Evolutionary conservation across 30 jellyfish, hydroid and myxozoan species (phyloP).

Genomic region (Cassiopea xamachana): DNA sequence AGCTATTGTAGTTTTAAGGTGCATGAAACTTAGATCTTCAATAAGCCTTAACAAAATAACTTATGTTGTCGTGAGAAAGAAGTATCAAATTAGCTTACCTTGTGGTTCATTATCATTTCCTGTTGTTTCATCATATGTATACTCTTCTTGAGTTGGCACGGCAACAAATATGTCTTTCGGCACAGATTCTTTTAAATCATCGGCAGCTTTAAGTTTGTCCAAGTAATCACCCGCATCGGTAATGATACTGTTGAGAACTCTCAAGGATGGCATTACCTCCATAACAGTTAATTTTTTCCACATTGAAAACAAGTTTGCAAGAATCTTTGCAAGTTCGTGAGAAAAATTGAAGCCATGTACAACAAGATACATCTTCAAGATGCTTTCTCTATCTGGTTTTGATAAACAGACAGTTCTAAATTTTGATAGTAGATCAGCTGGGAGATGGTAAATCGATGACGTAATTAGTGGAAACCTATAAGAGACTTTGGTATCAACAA

Average conservation of each 20-base stretch:
- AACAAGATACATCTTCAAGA: slow-evolving; percentile 42
- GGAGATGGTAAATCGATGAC: slow-evolving; percentile 45
- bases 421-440: slow-evolving; percentile 38
- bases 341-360: slow-evolving; percentile 44
- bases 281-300: slow-evolving; percentile 41
- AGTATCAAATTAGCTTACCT: not conserved
- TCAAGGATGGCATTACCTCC: slow-evolving; percentile 37
- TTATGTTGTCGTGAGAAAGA: not conserved
- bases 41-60: too few relatives aligned
- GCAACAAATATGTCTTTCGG: not conserved
- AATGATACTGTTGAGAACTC: slow-evolving; percentile 20
- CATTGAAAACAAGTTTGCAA: slow-evolving; percentile 15
- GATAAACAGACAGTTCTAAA: slow-evolving; percentile 63
- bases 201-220: slow-evolving; percentile 12
- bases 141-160: not conserved
- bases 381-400: slow-evolving; percentile 36
- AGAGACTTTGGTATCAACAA: slow-evolving; percentile 6
- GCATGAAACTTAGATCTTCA: too few relatives aligned
- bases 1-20: too few relatives aligned
- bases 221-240: slow-evolving; percentile 70
- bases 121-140: not conserved
- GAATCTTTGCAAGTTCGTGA: slow-evolving; percentile 39
- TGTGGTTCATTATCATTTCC: not conserved
- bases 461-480: slow-evolving; percentile 17
- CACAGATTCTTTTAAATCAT: not conserved